Evolutionary conservation across 2,797 vertebrate genomes (phyloP), one percentile per base, ranked within the genome.

Genomic region (Oophaga sylvatica): DNA sequence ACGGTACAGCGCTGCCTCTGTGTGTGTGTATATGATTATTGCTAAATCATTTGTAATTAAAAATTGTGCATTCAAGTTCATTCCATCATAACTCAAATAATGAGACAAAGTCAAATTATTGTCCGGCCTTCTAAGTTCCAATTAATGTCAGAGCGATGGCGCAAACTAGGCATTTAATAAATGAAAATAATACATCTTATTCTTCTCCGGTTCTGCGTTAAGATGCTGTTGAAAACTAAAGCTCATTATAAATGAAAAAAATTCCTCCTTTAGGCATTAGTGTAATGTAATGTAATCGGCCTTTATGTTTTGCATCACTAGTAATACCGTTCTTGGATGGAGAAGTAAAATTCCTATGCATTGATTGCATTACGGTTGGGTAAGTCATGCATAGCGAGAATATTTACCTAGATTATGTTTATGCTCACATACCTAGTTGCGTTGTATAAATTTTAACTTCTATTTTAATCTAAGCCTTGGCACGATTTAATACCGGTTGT

Each of bases 171-270:
- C 59, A 77, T 63, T 84, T 84, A 80, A 13, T 79, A 87, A 70
- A 84, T 84, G 70, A 80, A 73, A 80, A 88, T 79, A 79, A 71
- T 79, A 83, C 68, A 48, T 88, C 17, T 79, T 88, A 53, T 53
- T 53, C 48, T 71, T 70, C n/a, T 77, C n/a, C 41, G 15, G 11
- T 79, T 71, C 63, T 84, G 35, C 45, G 60, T 26, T 35, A 60
- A 84, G 60, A 67, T 13, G 2, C 60, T 60, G 35, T 68, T 26
- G 48, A 83, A 77, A 22, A 80, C 63, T 67, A 70, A 80, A 80
- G 76, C 57, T 71, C 79, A 35, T 84, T 87, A 63, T 88, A 88
- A 80, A 88, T 84, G n/a, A 84, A 84, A 88, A 88, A 16, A 79
- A 80, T 84, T 88, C 48, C 60, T 85, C 68, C 84, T 81, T 81